Evolutionary conservation across 2,888 invertebrate genomes (phyloP).

Genomic region (Lithophane socia): DNA sequence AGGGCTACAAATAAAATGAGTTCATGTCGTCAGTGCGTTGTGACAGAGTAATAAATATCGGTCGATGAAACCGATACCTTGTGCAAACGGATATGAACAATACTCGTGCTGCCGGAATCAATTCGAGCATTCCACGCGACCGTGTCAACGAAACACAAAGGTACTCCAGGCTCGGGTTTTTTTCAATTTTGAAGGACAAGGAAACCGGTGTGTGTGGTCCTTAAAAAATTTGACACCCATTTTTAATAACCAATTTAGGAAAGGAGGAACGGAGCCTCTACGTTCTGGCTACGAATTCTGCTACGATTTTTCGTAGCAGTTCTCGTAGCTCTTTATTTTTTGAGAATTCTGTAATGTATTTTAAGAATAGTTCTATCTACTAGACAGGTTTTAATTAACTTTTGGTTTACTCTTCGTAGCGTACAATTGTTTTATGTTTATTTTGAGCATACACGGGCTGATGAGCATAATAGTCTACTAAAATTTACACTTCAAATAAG

Average conservation of each 20-base stretch:
- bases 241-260: slow-evolving; percentile 1
- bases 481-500: slow-evolving; percentile 27
- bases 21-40: slow-evolving; percentile 56
- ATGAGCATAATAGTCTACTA: background rate
- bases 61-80: slow-evolving; percentile 60
- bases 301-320: slow-evolving; percentile 32
- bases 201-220: background rate
- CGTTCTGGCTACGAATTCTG: background rate
- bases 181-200: background rate
- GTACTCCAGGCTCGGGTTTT: background rate
- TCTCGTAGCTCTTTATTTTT: slow-evolving; percentile 20
- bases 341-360: background rate
- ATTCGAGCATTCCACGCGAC: slow-evolving; percentile 35
- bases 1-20: slow-evolving; percentile 14
- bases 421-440: background rate
- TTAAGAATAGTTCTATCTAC: background rate
- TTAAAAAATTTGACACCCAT: background rate
- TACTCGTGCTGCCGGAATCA: slow-evolving; percentile 54
- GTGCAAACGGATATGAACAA: slow-evolving; percentile 64
- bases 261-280: background rate
- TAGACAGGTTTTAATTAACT: background rate
- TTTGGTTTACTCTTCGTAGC: background rate
- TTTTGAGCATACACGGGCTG: background rate
- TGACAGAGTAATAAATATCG: slow-evolving; percentile 62
- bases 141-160: slow-evolving; percentile 9